Conservation (phyloP, 2,113 vertebrate species). For the Odocoileus virginianus region DNA sequence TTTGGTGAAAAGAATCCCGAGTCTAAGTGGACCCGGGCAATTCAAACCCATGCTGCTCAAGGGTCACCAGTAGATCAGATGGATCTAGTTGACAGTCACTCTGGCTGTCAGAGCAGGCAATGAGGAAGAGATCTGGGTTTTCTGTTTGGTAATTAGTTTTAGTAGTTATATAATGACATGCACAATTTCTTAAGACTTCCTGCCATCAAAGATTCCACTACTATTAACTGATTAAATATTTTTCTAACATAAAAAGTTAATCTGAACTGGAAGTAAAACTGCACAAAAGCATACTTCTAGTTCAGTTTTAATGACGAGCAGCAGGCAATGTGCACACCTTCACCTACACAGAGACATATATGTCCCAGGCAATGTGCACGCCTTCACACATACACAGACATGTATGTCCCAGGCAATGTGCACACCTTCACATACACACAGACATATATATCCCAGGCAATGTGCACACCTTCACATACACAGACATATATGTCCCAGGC, state of each 20-base stretch:
- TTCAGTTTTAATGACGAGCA: background rate
- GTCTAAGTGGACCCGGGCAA: background rate
- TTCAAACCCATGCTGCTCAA: background rate
- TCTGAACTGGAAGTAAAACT: background rate
- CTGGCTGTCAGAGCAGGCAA: background rate
- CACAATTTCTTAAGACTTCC: background rate
- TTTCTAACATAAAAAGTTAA: conserved; percentile 17
- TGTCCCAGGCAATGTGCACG: background rate
- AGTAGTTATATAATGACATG: background rate
- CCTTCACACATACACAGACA: no score
- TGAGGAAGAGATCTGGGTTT: background rate
- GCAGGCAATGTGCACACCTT: no score
- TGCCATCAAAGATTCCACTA: background rate
- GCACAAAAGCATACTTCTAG: background rate
- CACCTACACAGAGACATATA: rapidly evolving
- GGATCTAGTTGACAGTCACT: background rate
- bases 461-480: no score
- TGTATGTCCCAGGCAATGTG: no score
- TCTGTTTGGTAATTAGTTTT: background rate
- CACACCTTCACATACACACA: no score
- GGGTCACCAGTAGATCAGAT: background rate
- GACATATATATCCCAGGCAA: no score
- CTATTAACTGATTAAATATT: background rate
- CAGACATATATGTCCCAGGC: no score
- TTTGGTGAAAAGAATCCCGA: background rate